Evolutionary conservation across 1,140 invertebrate genomes (phyloP), one percentile per base, ranked within the genome.

Genomic region (Pogonus chalceus): DNA sequence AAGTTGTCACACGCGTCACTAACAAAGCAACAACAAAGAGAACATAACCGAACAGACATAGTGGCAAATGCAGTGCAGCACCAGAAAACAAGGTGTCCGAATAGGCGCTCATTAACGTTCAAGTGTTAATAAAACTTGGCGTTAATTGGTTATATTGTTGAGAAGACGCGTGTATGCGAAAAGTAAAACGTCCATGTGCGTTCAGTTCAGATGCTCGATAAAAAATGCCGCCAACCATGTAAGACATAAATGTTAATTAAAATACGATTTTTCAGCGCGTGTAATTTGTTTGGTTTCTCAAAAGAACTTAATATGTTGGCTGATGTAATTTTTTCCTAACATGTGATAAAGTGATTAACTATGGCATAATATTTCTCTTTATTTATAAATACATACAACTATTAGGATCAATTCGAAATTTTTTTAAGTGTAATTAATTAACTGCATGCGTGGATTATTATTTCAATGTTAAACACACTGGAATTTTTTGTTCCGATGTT

Each of bases 261-360:
- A 43, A 43, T 16, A 43, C 37, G 18, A 43, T 43, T 43, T 43
- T 43, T 43, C 37, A 43, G 18, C 37, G 37, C 37, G 37, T 18
- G 37, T 43, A 43, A 43, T 43, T 43, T 43, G 37, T 43, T 43
- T 18, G 18, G 3, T 43, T 43, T 43, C 18, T 12, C 9, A 18
- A 43, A 18, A 43, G 37, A 43, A 43, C 7, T 43, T 43, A 43
- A 43, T 43, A 18, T 43, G 18, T 12, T 9, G 26, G 4, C 7
- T 43, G 37, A 43, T 9, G 37, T 43, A 43, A 43, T 43, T 43
- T 43, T 43, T 43, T 43, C 37, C 18, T 43, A 43, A 43, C 37
- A 43, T 43, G 37, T 43, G 37, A 43, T 43, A 43, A 16, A 43
- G 37, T 43, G 37, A 43, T 43, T 43, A 43, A 43, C 7, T 43